Base-by-base conservation (phyloP, 2,888 invertebrate genomes). In the Agonopterix alstromeriana region DNA sequence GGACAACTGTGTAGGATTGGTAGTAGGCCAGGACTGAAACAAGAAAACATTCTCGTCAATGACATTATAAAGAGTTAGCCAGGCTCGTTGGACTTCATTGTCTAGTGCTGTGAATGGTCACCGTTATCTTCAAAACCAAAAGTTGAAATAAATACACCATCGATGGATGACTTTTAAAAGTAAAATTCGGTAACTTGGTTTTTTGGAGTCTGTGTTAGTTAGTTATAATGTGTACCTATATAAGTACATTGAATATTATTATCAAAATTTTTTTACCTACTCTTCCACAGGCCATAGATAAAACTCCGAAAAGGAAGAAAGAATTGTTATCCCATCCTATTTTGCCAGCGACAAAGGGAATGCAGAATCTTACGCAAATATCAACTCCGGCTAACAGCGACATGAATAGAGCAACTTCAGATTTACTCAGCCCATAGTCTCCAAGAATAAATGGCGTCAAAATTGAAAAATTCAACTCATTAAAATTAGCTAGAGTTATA, bases 381-480 rank as follows among this genome's bases (percentile, higher is more conserved):
- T 94, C 94, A 41, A 92, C 83, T 27, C 91, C 91, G 3, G 91
- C 94, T 53, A 94, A 79, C 42, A 93, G 73, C 0, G 94, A 94
- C 92, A 94, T 93, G 47, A 92, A 92, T 10, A 91, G 75, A 0
- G 94, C 94, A 0, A 92, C 92, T 74, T 94, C 83, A 3, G 83
- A 61, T 58, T 90, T 90, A 1, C 77, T 77, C 59, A 92, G 91
- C 0, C 92, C 90, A 61, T 92, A 93, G 61, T 94, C 94, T 11
- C 89, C 89, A n/a, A 94, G 77, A 57, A 94, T 93, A 55, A 94
- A 93, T 1, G 94, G 94, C 0, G 93, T 94, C 45, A 94, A 65
- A 45, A 94, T 90, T 1, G 94, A 93, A 67, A 94, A 94, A 69
- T 94, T 94, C 5, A 94, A 61, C 71, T 94, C 94, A 3, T 91